Base-by-base conservation (phyloP, 2,113 vertebrate species). In the Thomomys bottae region DNA sequence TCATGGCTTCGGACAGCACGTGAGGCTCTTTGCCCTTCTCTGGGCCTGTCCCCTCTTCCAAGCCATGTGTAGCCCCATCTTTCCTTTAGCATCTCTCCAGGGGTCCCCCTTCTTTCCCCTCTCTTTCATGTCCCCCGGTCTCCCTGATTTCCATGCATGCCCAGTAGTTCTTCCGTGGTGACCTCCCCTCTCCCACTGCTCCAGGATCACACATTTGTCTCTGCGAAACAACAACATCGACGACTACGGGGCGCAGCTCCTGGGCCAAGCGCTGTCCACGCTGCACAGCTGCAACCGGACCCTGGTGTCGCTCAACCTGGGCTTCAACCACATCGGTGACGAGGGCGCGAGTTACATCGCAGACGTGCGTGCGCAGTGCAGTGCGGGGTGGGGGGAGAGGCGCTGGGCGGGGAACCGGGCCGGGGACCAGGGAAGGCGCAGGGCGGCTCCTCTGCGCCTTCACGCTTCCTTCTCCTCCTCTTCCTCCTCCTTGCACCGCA, bases 281-380 rank as follows among this genome's bases (percentile, higher is more conserved):
- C 42, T 88, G 75, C 93, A 71, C 64, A 95, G 94, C 75, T 72
- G 97, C 95, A 98, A 98, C 96, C 98, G 94, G 68, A 98, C 92
- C 75, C 97, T 99, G 0, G 32, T 97, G 45, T 98, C 97, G 0
- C 98, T 99, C 92, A 98, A 98, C 91, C 97, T 99, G 96, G 97
- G 97, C 17, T 99, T 98, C 96, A 99, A 99, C 95, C 95, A 78
- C 91, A 98, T 99, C 40, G 97, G 98, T 0, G 98, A 99, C 80
- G 49, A 76, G 38, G 99, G 99, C 1, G 98, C 98, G 0, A 34
- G 90, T 42, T 82, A 98, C 94, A 97, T 99, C 0, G 98, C 99
- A 0, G 84, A 98, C 76, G 99, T 99, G 96, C 75, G 96, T 87
- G 67, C 5, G 0, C 9, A 17, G 23, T 3, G 34, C 30, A 23